Base-by-base conservation (phyloP, 1,140 invertebrate species). In the Zaprionus ornatus region DNA sequence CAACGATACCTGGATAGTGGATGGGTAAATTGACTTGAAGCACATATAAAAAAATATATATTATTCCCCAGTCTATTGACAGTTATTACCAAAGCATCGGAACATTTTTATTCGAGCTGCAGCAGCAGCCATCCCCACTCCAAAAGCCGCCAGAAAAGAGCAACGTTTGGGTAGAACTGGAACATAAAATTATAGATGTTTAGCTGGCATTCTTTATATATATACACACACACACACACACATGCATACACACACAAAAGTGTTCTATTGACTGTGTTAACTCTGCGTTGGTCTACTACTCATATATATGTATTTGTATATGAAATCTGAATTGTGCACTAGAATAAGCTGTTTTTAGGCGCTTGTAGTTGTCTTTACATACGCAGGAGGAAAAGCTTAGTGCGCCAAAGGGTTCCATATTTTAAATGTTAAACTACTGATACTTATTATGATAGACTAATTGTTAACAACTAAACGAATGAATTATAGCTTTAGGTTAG, bases 1-100 rank as follows among this genome's bases (percentile, higher is more conserved):
- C 90, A 98, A 98, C 85, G 97, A 98, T 91, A 98, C 97, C 0
- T 98, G 97, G 97, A 95, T 93, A 70, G 78, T 91, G 17, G 87
- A 91, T 57, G 92, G 92, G 92, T 92, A 82, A 68, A 74, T 5
- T 10, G 9, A 42, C 23, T 32, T 2, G 2, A 15, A 50, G 12
- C 9, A 52, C 48, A 32, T 29, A 17, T n/a, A 35, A 29, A 37
- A 32, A 2, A 45, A 10, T 19, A 37, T 35, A 17, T 17, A n/a
- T 4, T 19, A 29, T 2, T 15, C 1, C 4, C 35, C 13, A 42
- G 50, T 29, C 77, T 88, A 48, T 93, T 93, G 80, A 90, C 25
- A 94, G 93, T 19, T 96, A 96, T 79, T 96, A 95, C 81, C 93
- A 94, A 65, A 93, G 93, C 21, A 93, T 96, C 57, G 92, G 84